Percentiles rank a stretch among this genome's conserved stretches.
These are phyloP conservation scores for Anhinga anhinga DNA, from an alignment of 2,113 vertebrate genomes.

Conservation along the genomic window DNA sequence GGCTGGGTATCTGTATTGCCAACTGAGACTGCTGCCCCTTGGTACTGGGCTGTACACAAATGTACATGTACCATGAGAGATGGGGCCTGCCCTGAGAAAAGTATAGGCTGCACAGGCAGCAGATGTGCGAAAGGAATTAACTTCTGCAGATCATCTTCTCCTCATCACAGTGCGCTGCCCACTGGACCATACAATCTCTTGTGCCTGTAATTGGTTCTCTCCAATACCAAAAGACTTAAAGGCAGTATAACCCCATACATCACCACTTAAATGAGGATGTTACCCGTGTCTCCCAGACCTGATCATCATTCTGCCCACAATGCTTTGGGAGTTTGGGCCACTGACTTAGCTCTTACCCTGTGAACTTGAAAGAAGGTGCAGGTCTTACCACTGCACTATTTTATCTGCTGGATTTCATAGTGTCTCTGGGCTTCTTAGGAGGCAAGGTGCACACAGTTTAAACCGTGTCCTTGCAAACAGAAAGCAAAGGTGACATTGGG, in stretches of 20 bases:
- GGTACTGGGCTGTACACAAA: background rate
- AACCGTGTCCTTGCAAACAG: conserved; percentile 31
- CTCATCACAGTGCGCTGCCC: background rate
- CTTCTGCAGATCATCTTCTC: background rate
- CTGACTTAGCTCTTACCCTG: background rate
- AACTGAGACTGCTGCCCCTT: background rate
- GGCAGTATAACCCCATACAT: background rate
- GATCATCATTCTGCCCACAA: background rate
- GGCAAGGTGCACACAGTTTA: background rate
- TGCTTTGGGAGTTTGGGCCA: background rate
- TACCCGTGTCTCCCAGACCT: background rate
- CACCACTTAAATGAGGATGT: background rate
- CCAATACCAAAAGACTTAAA: background rate
- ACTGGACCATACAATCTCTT: background rate
- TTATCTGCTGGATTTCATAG: background rate
- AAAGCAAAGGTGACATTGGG: conserved; percentile 19
- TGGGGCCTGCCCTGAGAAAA: background rate
- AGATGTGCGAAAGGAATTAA: background rate
- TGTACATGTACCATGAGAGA: fast-evolving
- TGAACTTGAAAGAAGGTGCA: background rate
- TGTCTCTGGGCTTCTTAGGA: conserved; percentile 7
- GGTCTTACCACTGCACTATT: background rate
- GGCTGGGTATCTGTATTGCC: background rate
- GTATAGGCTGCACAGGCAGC: background rate
- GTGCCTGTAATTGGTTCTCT: background rate